Conservation (phyloP, 2,797 vertebrate species). For the Thripadectes ignobilis region DNA sequence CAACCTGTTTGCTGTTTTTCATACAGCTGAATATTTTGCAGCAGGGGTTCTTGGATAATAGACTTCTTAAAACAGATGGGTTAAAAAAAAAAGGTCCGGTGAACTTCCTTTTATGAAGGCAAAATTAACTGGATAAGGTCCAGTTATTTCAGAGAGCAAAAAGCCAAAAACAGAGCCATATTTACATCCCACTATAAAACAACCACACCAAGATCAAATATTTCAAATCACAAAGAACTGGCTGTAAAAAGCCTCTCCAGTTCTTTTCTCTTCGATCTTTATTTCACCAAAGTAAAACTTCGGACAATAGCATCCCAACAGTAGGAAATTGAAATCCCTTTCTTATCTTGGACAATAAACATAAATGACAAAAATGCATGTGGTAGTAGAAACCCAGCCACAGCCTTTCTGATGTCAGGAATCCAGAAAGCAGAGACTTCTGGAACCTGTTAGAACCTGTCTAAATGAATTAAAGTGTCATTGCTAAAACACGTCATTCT, state of each 20-base stretch:
- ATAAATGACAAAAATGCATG: not conserved
- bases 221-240: not conserved
- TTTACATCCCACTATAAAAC: not conserved
- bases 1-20: not conserved
- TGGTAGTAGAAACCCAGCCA: not conserved
- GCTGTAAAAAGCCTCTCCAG: not conserved
- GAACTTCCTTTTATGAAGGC: not conserved
- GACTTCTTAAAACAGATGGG: not conserved
- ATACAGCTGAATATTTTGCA: not conserved
- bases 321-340: not conserved
- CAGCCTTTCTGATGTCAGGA: accelerated
- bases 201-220: not conserved
- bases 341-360: not conserved
- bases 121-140: not conserved
- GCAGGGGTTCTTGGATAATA: not conserved
- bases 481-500: accelerated
- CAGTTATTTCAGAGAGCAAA: not conserved
- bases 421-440: not conserved
- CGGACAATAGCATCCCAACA: not conserved
- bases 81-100: not conserved
- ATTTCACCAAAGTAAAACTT: not conserved
- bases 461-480: accelerated
- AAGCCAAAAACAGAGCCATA: not conserved
- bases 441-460: not conserved
- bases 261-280: not conserved